Percentiles rank a stretch among this genome's conserved stretches.
These are phyloP conservation scores for Mandrillus leucophaeus DNA, from an alignment of 2,113 vertebrate species.

Conservation along the genomic window DNA sequence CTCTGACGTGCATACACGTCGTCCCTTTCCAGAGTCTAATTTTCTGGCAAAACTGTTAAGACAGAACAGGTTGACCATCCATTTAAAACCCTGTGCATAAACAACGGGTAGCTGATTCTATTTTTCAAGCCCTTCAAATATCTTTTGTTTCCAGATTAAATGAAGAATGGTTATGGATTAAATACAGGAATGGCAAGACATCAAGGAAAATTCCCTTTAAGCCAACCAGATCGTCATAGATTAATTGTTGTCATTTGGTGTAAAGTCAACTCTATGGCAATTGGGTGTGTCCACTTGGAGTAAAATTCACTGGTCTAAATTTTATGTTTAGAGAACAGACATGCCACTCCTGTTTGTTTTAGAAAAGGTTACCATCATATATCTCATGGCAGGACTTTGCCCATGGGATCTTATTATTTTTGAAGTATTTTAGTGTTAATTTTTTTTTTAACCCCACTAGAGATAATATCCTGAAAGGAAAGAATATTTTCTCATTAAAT, in stretches of 20 bases:
- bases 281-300: neutral
- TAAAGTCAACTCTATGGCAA: neutral
- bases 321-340: neutral
- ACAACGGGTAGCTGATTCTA: neutral
- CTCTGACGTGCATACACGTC: accelerated
- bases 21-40: neutral
- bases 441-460: neutral
- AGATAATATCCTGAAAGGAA: neutral
- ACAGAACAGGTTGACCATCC: neutral
- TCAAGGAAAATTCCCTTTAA: neutral
- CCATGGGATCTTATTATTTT: constrained; percentile 8
- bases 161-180: neutral
- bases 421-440: neutral
- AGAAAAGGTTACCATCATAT: neutral
- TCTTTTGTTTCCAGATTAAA: neutral
- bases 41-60: neutral
- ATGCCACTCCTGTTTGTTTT: neutral
- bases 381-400: neutral
- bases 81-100: neutral
- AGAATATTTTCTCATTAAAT: constrained; percentile 7
- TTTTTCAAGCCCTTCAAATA: neutral
- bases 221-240: neutral
- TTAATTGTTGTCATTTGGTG: neutral
- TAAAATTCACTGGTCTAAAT: neutral
- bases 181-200: neutral